Conservation (phyloP, 2,888 invertebrate species). For the Tyria jacobaeae region DNA sequence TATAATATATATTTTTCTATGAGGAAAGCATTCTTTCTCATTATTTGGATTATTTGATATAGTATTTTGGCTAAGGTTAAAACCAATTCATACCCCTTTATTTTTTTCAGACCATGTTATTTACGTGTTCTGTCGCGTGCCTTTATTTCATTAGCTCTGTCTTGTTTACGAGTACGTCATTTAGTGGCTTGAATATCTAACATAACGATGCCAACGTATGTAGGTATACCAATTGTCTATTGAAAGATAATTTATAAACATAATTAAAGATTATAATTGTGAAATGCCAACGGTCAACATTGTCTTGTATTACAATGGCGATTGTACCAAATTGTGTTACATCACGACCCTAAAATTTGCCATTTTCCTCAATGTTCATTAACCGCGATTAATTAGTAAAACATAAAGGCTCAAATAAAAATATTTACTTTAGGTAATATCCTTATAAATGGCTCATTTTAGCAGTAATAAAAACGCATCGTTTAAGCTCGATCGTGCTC, state of each 20-base stretch:
- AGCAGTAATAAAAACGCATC: slow-evolving; percentile 22
- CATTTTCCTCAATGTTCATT: not conserved
- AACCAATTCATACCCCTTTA: no score
- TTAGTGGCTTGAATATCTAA: not conserved
- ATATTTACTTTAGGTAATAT: slow-evolving; percentile 14
- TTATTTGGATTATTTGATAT: no score
- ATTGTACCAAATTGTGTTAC: slow-evolving; percentile 3
- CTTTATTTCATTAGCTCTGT: not conserved
- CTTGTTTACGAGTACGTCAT: not conserved
- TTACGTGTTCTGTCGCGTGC: not conserved
- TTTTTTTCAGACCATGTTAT: not conserved
- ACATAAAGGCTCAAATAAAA: slow-evolving; percentile 8
- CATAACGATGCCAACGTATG: not conserved
- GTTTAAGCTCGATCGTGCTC: slow-evolving; percentile 37
- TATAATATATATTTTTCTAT: no score
- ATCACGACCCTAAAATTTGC: not conserved
- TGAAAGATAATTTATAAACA: slow-evolving; percentile 1
- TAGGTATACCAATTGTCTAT: not conserved
- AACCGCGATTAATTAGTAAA: slow-evolving; percentile 6
- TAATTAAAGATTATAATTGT: slow-evolving; percentile 2
- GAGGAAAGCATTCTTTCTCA: no score
- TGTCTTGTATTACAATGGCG: slow-evolving; percentile 5
- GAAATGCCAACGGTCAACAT: not conserved
- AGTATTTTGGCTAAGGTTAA: no score
- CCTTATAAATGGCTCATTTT: slow-evolving; percentile 27